Evolutionary conservation across 2,888 invertebrate genomes (phyloP).

Genomic region (Melanostoma mellinum): DNA sequence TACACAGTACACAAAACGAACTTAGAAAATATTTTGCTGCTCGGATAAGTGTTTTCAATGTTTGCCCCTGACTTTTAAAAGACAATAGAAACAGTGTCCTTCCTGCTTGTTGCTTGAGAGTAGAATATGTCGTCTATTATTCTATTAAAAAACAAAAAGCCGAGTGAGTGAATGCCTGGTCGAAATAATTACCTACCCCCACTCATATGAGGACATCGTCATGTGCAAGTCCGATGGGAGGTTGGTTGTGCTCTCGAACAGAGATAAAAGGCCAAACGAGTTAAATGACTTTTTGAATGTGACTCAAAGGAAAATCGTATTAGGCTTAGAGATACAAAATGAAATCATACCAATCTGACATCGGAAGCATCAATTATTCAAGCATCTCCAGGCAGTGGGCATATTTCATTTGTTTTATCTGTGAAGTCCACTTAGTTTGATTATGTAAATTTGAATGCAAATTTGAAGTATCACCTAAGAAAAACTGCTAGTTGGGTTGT

Average conservation of each 20-base stretch:
- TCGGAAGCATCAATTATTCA: slow-evolving; percentile 24
- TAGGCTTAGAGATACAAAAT: neutral
- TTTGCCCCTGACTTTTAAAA: neutral
- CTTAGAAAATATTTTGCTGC: neutral
- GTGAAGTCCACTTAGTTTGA: slow-evolving; percentile 37
- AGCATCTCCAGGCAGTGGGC: slow-evolving; percentile 22
- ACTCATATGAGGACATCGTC: slow-evolving; percentile 17
- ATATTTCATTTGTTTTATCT: slow-evolving; percentile 34
- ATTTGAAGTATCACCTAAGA: slow-evolving; percentile 31
- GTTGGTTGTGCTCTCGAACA: neutral
- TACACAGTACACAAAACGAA: slow-evolving; percentile 3
- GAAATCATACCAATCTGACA: neutral
- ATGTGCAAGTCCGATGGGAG: slow-evolving; percentile 18
- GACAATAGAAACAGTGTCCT: neutral
- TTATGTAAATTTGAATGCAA: slow-evolving; percentile 42
- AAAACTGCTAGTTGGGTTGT: slow-evolving; percentile 12
- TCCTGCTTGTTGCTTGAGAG: slow-evolving; percentile 20
- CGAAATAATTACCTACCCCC: too few relatives aligned
- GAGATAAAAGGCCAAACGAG: slow-evolving; percentile 5
- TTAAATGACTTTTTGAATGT: slow-evolving; percentile 38
- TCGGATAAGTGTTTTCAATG: neutral
- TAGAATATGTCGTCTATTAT: slow-evolving; percentile 8
- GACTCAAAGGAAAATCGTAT: neutral
- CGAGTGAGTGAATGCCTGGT: too few relatives aligned
- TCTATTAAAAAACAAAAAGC: too few relatives aligned